Evolutionary conservation across 2,797 vertebrate genomes (phyloP).

Genomic region (Tangara arthus): DNA sequence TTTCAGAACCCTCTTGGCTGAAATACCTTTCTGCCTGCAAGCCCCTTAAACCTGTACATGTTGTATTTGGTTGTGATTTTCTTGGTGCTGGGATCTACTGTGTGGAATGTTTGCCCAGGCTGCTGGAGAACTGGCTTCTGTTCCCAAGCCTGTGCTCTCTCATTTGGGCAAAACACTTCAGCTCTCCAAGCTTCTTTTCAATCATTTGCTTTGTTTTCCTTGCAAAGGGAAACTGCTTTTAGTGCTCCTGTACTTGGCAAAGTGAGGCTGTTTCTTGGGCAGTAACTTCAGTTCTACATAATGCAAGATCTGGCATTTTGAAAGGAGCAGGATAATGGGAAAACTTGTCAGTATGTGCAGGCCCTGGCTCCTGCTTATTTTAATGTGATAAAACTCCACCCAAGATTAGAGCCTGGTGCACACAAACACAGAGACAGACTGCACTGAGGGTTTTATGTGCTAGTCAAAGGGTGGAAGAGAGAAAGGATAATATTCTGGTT

Average conservation of each 20-base stretch:
- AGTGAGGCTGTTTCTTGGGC: neutral
- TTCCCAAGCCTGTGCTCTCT: neutral
- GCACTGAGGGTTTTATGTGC: neutral
- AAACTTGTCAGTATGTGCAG: neutral
- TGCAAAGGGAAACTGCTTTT: neutral
- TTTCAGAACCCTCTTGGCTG: neutral
- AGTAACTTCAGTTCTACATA: neutral
- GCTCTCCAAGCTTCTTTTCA: neutral
- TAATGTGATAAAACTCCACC: neutral
- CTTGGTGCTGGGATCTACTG: neutral
- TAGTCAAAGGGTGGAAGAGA: neutral
- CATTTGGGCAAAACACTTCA: neutral
- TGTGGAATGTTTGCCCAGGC: neutral
- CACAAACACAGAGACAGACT: neutral
- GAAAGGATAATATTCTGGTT: neutral
- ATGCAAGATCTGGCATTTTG: neutral
- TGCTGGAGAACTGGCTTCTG: neutral
- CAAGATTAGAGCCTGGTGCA: neutral
- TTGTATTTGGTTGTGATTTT: neutral
- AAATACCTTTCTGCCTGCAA: neutral
- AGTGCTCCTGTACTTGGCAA: neutral
- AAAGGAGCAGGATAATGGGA: neutral
- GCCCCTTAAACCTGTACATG: neutral
- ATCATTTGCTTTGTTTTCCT: neutral
- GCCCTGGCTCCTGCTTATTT: constrained; percentile 19